phyloP scores from a whole-genome alignment of 2,797 vertebrate genomes.

The Muscicapa striata region DNA sequence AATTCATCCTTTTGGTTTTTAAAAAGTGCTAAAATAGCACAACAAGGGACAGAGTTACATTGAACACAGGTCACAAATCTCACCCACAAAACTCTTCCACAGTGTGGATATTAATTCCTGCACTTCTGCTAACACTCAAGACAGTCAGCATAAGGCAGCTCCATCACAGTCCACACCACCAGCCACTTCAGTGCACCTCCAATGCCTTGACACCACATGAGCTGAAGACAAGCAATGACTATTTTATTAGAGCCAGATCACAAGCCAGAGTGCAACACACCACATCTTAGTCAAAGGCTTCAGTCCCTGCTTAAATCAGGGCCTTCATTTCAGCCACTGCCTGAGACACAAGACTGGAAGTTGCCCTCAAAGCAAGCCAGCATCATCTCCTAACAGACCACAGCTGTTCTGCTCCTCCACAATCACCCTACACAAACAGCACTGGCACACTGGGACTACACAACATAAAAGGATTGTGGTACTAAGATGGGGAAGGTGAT shows the following conservation, averaged over 20 bases:
- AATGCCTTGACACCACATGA: accelerated
- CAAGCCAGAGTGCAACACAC: neutral
- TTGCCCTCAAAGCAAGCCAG: neutral
- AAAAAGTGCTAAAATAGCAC: accelerated
- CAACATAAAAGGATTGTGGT: neutral
- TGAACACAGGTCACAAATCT: neutral
- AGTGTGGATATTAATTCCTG: neutral
- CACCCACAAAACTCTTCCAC: neutral
- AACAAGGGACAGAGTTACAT: neutral
- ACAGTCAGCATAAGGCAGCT: neutral
- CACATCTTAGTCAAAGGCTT: neutral
- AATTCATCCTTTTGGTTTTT: neutral
- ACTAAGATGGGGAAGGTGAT: neutral
- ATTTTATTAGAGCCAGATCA: neutral
- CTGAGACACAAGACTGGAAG: neutral
- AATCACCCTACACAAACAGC: neutral
- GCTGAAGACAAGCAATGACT: neutral
- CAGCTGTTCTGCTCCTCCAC: neutral
- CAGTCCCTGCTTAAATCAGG: neutral
- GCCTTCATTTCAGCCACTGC: neutral
- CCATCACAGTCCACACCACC: neutral
- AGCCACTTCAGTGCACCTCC: neutral
- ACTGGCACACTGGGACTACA: neutral
- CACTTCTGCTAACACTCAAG: neutral
- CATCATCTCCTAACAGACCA: neutral